Conservation (phyloP, 1,140 invertebrate species). For the Conopomorpha cramerella region DNA sequence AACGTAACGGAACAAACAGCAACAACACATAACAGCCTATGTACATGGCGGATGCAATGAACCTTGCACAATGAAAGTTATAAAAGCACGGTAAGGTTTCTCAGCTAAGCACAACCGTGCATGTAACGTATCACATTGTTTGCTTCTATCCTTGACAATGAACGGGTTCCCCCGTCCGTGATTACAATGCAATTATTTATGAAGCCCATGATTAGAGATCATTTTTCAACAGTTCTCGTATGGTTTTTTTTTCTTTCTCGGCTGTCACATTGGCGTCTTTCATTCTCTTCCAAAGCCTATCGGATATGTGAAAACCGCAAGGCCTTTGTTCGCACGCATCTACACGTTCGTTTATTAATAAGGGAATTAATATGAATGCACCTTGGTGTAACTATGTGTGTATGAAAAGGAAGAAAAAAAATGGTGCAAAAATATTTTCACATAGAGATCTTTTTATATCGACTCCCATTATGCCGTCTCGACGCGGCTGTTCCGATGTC, state of each 20-base stretch:
- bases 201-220: conserved; percentile 33
- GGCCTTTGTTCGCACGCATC: conserved; percentile 30
- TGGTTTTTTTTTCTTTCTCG: conserved; percentile 8
- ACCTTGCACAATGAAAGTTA: conserved; percentile 48
- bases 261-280: conserved; percentile 7
- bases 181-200: conserved; percentile 34
- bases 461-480: too few relatives aligned
- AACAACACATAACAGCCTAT: conserved; percentile 11
- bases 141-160: conserved; percentile 38
- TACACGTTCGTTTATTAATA: conserved; percentile 6
- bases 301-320: conserved; percentile 33
- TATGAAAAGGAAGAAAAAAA: too few relatives aligned
- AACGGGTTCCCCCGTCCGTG: conserved; percentile 25
- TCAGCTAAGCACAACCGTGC: conserved; percentile 22
- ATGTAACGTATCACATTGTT: conserved; percentile 34
- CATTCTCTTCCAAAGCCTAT: conserved; percentile 8
- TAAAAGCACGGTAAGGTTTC: too few relatives aligned
- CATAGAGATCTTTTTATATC: too few relatives aligned
- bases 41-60: conserved; percentile 21
- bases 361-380: too few relatives aligned
- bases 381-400: too few relatives aligned
- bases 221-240: conserved; percentile 23
- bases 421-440: too few relatives aligned
- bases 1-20: conserved; percentile 14
- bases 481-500: too few relatives aligned